phyloP scores from a whole-genome alignment of 1,140 invertebrate species.

The Trachymyrmex cornetzi region DNA sequence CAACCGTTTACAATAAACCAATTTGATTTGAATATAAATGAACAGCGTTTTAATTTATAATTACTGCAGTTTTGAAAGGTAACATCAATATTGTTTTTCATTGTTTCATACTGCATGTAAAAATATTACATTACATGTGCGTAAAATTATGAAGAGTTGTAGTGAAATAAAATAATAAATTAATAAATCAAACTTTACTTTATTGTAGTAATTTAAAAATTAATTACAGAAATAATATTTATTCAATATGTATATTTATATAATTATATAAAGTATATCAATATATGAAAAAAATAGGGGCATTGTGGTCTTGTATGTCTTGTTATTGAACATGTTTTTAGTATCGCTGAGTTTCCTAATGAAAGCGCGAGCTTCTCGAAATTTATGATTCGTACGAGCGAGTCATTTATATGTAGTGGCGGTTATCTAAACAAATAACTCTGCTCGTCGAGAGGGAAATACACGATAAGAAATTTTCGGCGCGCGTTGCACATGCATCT shows the following conservation, averaged over 20 bases:
- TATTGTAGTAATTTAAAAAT: background rate
- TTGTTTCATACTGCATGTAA: background rate
- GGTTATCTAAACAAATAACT: constrained; percentile 54
- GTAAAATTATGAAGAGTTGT: constrained; percentile 9
- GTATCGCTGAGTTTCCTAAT: background rate
- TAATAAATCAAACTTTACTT: background rate
- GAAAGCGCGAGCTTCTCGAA: background rate
- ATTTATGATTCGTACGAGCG: constrained; percentile 42
- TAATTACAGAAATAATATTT: background rate
- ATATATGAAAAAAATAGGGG: background rate
- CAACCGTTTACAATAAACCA: background rate
- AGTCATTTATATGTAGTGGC: constrained; percentile 11
- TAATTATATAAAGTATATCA: background rate
- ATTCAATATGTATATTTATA: background rate
- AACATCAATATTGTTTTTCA: constrained; percentile 14
- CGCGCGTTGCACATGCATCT: constrained; percentile 47
- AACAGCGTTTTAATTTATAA: constrained; percentile 11
- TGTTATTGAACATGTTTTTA: background rate
- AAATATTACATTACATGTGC: background rate
- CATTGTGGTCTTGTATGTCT: background rate
- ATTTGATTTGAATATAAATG: constrained; percentile 9
- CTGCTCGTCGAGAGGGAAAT: constrained; percentile 20
- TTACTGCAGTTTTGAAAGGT: background rate
- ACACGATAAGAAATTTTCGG: constrained; percentile 59
- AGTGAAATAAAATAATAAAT: background rate